phyloP scores from a whole-genome alignment of 2,888 invertebrate species.

The Leucoma salicis region DNA sequence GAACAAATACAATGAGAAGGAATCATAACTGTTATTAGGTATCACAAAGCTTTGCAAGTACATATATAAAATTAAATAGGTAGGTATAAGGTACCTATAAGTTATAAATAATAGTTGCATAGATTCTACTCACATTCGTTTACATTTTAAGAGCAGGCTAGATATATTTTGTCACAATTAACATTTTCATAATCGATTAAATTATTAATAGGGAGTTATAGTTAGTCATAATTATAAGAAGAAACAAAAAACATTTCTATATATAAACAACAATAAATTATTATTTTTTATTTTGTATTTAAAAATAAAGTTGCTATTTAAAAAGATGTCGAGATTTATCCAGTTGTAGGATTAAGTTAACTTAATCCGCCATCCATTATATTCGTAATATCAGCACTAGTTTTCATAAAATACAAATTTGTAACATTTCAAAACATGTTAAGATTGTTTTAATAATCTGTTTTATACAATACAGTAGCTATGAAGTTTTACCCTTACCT shows the following conservation, averaged over 20 bases:
- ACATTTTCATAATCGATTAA: conserved; percentile 51
- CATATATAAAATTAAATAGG: conserved; percentile 31
- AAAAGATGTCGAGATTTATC: too few relatives aligned
- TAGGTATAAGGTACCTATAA: conserved; percentile 42
- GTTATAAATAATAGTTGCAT: conserved; percentile 65
- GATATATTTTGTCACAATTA: conserved; percentile 58
- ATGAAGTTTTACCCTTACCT: conserved; percentile 74
- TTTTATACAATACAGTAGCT: conserved; percentile 67
- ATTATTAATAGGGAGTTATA: conserved; percentile 47
- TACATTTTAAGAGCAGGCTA: conserved; percentile 44
- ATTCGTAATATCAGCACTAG: conserved; percentile 38
- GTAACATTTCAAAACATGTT: conserved; percentile 77
- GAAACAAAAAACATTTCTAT: conserved; percentile 19
- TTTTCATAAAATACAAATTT: conserved; percentile 74
- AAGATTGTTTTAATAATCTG: conserved; percentile 73
- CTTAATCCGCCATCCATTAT: too few relatives aligned
- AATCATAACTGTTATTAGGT: conserved; percentile 19
- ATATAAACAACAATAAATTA: background rate
- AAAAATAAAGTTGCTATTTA: too few relatives aligned
- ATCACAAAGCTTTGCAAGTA: conserved; percentile 25
- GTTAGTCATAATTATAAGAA: conserved; percentile 39
- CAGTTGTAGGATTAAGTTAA: too few relatives aligned
- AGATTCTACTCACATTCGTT: conserved; percentile 60
- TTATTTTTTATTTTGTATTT: background rate
- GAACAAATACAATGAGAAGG: conserved; percentile 67